Evolutionary conservation across 2,888 invertebrate species (phyloP), one percentile per base, ranked within the genome.

Genomic region (Drosophila helvetica): DNA sequence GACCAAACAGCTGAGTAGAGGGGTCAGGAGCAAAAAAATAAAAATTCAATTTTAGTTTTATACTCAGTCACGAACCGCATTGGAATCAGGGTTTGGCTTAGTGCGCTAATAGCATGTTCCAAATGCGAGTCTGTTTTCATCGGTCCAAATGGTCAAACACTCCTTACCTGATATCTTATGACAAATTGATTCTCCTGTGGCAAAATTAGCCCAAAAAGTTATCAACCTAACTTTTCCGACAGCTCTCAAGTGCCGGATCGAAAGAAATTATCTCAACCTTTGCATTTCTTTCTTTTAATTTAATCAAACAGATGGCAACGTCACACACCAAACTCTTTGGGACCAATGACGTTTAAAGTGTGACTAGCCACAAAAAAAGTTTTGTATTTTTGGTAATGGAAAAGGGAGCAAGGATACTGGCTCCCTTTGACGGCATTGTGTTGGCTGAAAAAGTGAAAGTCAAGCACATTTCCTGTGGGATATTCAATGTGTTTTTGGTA

Each of bases 11-110:
- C 56, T 60, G 55, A 10, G 47, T 45, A 46, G 43, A 46, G 10
- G 12, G 4, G 22, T 18, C 4, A 27, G 33, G 42, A 43, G 18
- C 62, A 38, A 52, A 55, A 72, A 74, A 71, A 83, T 60, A 74
- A 59, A 72, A 81, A 78, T 64, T 71, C 70, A 69, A 79, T 71
- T 71, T 72, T 72, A 71, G 57, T 71, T 71, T 63, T 45, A 63
- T 27, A 48, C 51, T 10, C 53, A 53, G 27, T 25, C 18, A 27
- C 15, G 18, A 38, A 48, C 4, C 12, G 4, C 12, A 33, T 52
- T 10, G 12, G 4, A 33, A 33, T 33, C 33, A 33, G 12, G 33
- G 12, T 33, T 33, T 12, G 33, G 33, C 10, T 30, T 30, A 10
- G 30, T 30, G 12, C 12, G 30, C 3, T 1, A 10, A 30, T 30